These are phyloP conservation scores for Muschampia plurimacula DNA, from an alignment of 2,888 invertebrate species.

Conservation along the genomic window DNA sequence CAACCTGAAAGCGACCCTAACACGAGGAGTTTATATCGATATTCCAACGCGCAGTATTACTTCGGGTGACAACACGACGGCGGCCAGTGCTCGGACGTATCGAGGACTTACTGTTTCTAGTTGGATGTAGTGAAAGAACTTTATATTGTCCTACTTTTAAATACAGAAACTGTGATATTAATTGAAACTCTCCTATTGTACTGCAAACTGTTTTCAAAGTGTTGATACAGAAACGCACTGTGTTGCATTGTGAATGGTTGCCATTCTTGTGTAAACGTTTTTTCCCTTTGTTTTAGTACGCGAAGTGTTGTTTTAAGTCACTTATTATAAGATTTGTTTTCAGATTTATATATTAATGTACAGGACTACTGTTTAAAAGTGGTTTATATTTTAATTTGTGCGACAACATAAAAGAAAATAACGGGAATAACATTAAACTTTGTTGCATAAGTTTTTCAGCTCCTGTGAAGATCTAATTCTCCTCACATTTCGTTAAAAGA, in stretches of 20 bases:
- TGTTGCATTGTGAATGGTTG: slow-evolving; percentile 44
- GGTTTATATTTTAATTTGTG: neutral
- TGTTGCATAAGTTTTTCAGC: neutral
- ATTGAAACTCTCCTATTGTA: slow-evolving; percentile 79
- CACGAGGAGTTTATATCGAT: slow-evolving; percentile 87
- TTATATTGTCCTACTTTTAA: slow-evolving; percentile 81
- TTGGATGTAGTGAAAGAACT: slow-evolving; percentile 74
- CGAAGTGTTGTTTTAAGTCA: neutral
- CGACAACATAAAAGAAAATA: neutral
- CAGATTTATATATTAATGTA: neutral
- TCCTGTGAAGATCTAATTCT: neutral
- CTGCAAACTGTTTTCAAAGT: slow-evolving; percentile 64
- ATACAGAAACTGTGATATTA: slow-evolving; percentile 85
- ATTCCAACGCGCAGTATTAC: slow-evolving; percentile 89
- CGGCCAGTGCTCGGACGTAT: slow-evolving; percentile 80
- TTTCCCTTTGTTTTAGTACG: neutral
- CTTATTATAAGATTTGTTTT: neutral
- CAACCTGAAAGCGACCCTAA: slow-evolving; percentile 82
- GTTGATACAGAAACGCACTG: slow-evolving; percentile 62
- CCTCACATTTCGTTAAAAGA: neutral
- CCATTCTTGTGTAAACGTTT: neutral
- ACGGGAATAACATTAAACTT: neutral
- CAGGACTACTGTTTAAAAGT: neutral
- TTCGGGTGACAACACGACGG: slow-evolving; percentile 91
- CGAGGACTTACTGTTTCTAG: slow-evolving; percentile 87